Evolutionary conservation across 2,113 vertebrate genomes (phyloP), one percentile per base, ranked within the genome.

Genomic region (Pica pica): DNA sequence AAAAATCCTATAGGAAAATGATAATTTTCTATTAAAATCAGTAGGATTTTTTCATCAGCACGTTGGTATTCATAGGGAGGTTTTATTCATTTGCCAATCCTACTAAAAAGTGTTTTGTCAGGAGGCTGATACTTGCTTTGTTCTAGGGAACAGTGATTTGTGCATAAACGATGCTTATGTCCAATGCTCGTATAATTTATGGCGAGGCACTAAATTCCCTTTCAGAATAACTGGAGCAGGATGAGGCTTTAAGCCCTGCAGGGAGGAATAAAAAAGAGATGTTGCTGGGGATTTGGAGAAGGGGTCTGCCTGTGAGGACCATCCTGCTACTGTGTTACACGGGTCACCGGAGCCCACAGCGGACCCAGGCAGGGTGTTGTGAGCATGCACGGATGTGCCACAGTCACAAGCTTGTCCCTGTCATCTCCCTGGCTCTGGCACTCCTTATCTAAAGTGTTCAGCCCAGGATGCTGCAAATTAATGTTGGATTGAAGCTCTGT

Each of bases 391-490:
- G 12, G 73, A 76, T 44, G 93, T 90, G 93, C 91, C 81, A 21
- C 37, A 8, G 84, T 27, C 65, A 16, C 47, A 19, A 90, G 89
- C 88, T 90, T 94, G 93, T 64, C 94, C 47, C 95, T 90, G 94
- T 91, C 60, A 16, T 88, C 90, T 96, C 85, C 14, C 92, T 81
- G 89, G 91, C 95, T 97, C 94, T 13, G 8, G 22, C 28, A 5
- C 85, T 37, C 94, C 96, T 98, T 97, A 97, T 97, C 95, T 95
- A 93, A 95, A 95, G 70, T 22, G 71, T 80, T 97, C 96, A 97
- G 97, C 93, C 82, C 81, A 67, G 96, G 94, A 97, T 96, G 94
- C 96, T 94, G 96, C 96, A 97, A 97, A 98, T 96, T 94, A 97
- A 96, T 78, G 95, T 93, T 94, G 96, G 90, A 95, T 92, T 70